Evolutionary conservation across 2,888 invertebrate genomes (phyloP), one percentile per base, ranked within the genome.

Genomic region (Strigamia maritima): DNA sequence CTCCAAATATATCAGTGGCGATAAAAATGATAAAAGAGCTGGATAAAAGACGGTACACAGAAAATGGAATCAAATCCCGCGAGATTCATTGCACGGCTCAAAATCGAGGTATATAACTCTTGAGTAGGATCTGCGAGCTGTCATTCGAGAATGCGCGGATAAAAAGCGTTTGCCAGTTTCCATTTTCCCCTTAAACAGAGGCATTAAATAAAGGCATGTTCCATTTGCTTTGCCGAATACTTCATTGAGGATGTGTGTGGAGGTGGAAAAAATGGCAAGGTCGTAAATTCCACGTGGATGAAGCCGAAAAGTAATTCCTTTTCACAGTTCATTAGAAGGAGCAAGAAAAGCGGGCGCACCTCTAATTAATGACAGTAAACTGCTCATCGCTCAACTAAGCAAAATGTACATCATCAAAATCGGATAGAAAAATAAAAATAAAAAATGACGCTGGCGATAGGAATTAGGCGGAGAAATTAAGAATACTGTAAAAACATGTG

Each of bases 51-150:
- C 19, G 24, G 24, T 22, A 35, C 35, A 35, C 35, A 35, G 35
- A 24, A 65, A 65, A 22, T 22, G 60, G 24, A 24, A 65, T 65
- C 60, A 65, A 65, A 65, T 65, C 60, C 60, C 60, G 3, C 24
- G 60, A 65, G 60, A 65, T 65, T 65, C 60, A 65, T 65, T 65
- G 60, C 60, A 24, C 60, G 60, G 60, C 60, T 65, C 60, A 65
- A 65, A 65, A 65, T 7, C 12, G 60, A 24, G 3, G 22, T 65
- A 19, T 65, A 24, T 65, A 65, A 65, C 60, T 65, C 60, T 24
- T 22, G 60, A 65, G n/a, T 12, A 22, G 60, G 60, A 65, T 65
- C 60, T 65, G 60, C 6, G 1, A 65, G 60, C 60, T 65, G 60
- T 65, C 60, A 65, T 65, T 65, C 19, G 60, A 65, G 24, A 65